Conservation (phyloP, 2,888 invertebrate genomes). For the Rhagonycha fulva region DNA sequence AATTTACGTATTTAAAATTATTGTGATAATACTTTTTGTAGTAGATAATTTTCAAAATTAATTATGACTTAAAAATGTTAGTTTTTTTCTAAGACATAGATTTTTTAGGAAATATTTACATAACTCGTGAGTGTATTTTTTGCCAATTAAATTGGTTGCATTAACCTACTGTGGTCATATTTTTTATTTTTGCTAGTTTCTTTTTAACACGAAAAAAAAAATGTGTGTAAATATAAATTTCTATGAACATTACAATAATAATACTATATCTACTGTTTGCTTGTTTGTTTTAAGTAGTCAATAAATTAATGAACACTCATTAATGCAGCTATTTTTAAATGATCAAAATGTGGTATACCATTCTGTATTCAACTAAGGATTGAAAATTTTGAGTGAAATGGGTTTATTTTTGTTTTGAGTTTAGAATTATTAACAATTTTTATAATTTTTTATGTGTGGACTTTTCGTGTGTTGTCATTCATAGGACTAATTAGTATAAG, state of each 20-base stretch:
- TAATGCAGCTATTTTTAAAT: constrained; percentile 15
- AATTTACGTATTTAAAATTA: not conserved
- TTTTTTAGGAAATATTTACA: not conserved
- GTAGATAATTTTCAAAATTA: not conserved
- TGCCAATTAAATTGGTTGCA: not conserved
- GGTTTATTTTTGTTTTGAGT: constrained; percentile 26
- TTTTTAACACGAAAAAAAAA: not conserved
- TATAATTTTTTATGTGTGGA: constrained; percentile 19
- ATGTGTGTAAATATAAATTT: constrained; percentile 1
- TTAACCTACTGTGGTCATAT: not conserved
- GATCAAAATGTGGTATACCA: constrained; percentile 2
- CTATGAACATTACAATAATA: not conserved
- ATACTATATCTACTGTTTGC: not conserved
- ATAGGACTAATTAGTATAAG: constrained; percentile 37
- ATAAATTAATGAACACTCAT: not conserved
- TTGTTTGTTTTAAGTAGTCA: not conserved
- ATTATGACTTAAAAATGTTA: not conserved
- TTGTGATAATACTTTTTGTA: not conserved
- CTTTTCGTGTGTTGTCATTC: constrained; percentile 24
- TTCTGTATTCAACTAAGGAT: constrained; percentile 2
- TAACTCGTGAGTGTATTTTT: not conserved
- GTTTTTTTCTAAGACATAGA: not conserved
- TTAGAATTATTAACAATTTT: constrained; percentile 32
- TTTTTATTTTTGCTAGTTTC: not conserved
- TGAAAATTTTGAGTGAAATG: constrained; percentile 20